phyloP scores from a whole-genome alignment of 2,113 vertebrate genomes.

The Lathamus discolor region DNA sequence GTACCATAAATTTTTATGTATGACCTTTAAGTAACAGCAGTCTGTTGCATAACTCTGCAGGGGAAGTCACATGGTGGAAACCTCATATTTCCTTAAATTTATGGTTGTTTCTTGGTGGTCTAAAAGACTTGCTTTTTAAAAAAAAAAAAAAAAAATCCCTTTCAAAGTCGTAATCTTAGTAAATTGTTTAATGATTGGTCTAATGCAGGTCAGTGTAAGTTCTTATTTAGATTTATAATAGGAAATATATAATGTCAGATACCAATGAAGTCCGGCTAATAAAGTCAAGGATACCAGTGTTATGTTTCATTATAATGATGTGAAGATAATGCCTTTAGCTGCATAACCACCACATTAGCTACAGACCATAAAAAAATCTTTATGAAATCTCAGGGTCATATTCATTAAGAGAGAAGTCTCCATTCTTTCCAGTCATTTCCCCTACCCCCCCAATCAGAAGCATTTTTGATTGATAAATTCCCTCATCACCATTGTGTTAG shows the following conservation, averaged over 20 bases:
- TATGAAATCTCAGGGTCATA: slow-evolving; percentile 67
- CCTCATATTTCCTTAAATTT: slow-evolving; percentile 88
- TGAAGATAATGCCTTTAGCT: slow-evolving; percentile 79
- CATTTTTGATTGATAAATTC: slow-evolving; percentile 23
- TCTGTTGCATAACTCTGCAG: slow-evolving; percentile 81
- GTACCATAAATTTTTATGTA: slow-evolving; percentile 70
- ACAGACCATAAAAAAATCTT: slow-evolving; percentile 72
- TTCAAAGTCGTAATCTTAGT: slow-evolving; percentile 75
- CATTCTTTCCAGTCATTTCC: slow-evolving; percentile 2
- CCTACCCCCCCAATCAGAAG: background rate
- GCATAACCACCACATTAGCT: slow-evolving; percentile 73
- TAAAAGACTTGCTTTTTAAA: slow-evolving; percentile 56
- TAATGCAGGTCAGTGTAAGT: slow-evolving; percentile 78
- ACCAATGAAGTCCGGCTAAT: slow-evolving; percentile 51
- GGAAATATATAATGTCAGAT: slow-evolving; percentile 70
- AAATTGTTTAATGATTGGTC: slow-evolving; percentile 80
- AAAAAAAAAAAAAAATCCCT: slow-evolving; percentile 10
- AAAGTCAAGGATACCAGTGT: slow-evolving; percentile 66
- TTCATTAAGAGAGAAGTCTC: slow-evolving; percentile 64
- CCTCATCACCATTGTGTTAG: background rate
- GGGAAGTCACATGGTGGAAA: slow-evolving; percentile 85
- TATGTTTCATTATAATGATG: slow-evolving; percentile 75
- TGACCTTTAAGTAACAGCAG: slow-evolving; percentile 79
- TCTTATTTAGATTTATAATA: slow-evolving; percentile 79
- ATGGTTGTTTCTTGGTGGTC: slow-evolving; percentile 87